Evolutionary conservation across 2,888 invertebrate species (phyloP).

Genomic region (Melanostoma mellinum): DNA sequence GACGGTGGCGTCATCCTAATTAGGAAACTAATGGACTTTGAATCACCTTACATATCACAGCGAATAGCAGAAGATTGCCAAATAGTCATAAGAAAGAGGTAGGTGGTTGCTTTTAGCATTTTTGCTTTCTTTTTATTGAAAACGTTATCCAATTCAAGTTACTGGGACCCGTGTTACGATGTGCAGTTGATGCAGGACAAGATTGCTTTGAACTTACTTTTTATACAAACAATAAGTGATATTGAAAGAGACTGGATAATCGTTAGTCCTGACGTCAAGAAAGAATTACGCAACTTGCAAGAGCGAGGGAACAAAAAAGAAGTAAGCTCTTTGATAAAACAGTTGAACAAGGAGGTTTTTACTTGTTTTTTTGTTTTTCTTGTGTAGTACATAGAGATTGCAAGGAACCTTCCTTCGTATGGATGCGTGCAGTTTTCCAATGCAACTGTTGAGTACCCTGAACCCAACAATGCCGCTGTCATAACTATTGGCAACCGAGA

Average conservation of each 20-base stretch:
- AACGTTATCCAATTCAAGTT: constrained; percentile 83
- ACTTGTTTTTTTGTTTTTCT: constrained; percentile 75
- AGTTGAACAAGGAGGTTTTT: neutral
- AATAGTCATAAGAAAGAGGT: constrained; percentile 94
- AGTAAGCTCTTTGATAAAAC: constrained; percentile 81
- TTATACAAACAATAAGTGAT: constrained; percentile 93
- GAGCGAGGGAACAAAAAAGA: constrained; percentile 91
- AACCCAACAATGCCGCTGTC: constrained; percentile 85
- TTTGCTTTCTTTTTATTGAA: neutral
- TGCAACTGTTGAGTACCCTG: constrained; percentile 90
- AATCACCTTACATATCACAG: constrained; percentile 97
- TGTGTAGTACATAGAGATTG: constrained; percentile 91
- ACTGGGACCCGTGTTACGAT: constrained; percentile 94
- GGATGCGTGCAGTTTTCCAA: constrained; percentile 92
- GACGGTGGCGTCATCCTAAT: constrained; percentile 88
- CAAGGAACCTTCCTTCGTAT: constrained; percentile 92
- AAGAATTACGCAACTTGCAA: constrained; percentile 88
- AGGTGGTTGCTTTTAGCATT: constrained; percentile 72
- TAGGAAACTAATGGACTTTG: constrained; percentile 96
- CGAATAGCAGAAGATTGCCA: constrained; percentile 90
- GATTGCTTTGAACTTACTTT: constrained; percentile 92
- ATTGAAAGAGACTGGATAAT: constrained; percentile 93
- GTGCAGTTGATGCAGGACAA: constrained; percentile 91
- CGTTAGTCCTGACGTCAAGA: constrained; percentile 86
- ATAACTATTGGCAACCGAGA: constrained; percentile 94